A percentile compares a stretch with the other conserved stretches of the same genome.
Conservation (phyloP, 2,113 vertebrate genomes). For the Apteryx mantelli region DNA sequence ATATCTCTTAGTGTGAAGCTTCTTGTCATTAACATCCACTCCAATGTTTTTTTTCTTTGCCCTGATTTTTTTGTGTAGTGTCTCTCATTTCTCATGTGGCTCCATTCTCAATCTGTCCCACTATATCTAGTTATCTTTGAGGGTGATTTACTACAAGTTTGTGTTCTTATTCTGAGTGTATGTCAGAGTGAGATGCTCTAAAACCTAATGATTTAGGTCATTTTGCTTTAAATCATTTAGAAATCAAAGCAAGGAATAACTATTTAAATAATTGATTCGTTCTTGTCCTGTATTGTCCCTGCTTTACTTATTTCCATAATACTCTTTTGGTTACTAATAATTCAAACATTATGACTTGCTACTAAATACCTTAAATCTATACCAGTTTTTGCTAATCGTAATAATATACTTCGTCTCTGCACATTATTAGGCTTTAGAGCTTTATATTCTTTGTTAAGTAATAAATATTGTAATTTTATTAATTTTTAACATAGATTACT, state of each 20-base stretch:
- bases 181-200: background rate
- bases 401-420: background rate
- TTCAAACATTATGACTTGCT: conserved; percentile 6
- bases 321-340: conserved; percentile 11
- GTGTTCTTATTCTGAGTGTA: background rate
- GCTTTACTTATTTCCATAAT: background rate
- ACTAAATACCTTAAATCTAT: background rate
- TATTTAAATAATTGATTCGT: background rate
- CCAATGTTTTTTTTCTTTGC: background rate
- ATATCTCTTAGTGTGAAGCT: background rate
- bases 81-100: background rate
- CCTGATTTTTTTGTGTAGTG: background rate
- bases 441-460: background rate
- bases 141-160: background rate
- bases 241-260: background rate
- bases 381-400: background rate
- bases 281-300: background rate
- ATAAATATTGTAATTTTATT: background rate
- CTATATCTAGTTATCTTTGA: background rate
- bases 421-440: background rate
- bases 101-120: background rate
- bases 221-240: conserved; percentile 30
- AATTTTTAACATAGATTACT: background rate
- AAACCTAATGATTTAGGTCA: background rate
- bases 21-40: background rate